Evolutionary conservation across 2,888 invertebrate species (phyloP).

Genomic region (Pherbina coryleti): DNA sequence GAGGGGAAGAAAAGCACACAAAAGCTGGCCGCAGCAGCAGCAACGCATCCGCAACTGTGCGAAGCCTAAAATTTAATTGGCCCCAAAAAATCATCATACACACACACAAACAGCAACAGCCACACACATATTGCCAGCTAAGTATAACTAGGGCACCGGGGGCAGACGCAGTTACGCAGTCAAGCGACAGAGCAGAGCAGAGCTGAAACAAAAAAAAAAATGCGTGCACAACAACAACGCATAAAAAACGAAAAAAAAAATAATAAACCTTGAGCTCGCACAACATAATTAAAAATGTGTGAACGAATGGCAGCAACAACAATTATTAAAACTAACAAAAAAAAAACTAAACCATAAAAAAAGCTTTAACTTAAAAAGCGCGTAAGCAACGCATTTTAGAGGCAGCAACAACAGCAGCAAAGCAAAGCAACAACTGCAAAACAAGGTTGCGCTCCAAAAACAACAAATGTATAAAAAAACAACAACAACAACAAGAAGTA

Average conservation of each 20-base stretch:
- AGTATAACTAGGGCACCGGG: conserved; percentile 43
- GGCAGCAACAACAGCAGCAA: conserved; percentile 19
- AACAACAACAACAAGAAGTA: neutral
- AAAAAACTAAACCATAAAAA: neutral
- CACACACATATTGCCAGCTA: neutral
- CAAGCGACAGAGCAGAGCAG: neutral
- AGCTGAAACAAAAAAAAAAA: neutral
- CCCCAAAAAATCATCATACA: conserved; percentile 32
- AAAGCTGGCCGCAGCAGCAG: conserved; percentile 6
- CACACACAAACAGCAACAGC: neutral
- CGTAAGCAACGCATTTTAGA: neutral
- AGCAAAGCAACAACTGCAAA: neutral
- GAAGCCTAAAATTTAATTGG: conserved; percentile 14
- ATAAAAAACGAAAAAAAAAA: conserved; percentile 25
- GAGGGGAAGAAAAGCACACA: neutral
- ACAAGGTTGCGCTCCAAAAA: conserved; percentile 22
- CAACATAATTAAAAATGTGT: conserved; percentile 52
- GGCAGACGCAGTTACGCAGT: conserved; percentile 35
- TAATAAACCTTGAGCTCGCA: conserved; percentile 52
- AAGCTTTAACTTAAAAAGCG: neutral
- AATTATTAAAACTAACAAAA: conserved; percentile 10
- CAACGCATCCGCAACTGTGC: conserved; percentile 23
- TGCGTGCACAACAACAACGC: conserved; percentile 40
- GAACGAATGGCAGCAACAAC: conserved; percentile 34
- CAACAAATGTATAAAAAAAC: neutral